Percentiles rank a stretch among this genome's conserved stretches.
phyloP scores from a whole-genome alignment of 1,140 invertebrate species.

The Metaphire vulgaris region DNA sequence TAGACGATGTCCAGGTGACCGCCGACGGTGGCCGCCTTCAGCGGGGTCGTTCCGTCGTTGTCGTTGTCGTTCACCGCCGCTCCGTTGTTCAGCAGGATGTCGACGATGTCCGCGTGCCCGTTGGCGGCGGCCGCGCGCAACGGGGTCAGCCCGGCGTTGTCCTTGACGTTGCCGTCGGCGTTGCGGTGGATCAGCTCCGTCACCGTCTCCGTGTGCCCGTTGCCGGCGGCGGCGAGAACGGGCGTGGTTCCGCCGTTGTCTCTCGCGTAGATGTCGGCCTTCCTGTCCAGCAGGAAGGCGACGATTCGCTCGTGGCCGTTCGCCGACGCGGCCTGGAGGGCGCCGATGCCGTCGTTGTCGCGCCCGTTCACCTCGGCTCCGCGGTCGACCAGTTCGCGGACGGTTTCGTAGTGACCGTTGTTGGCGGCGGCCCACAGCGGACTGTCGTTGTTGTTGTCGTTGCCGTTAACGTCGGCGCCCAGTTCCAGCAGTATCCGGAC shows the following conservation, averaged over 20 bases:
- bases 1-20: conserved; percentile 85
- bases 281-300: conserved; percentile 73
- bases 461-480: neutral
- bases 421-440: neutral
- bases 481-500: neutral
- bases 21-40: conserved; percentile 88
- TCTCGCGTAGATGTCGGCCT: conserved; percentile 76
- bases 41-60: conserved; percentile 86
- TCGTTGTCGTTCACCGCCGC: conserved; percentile 82
- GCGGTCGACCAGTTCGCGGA: conserved; percentile 65
- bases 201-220: neutral
- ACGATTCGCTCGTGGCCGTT: conserved; percentile 64
- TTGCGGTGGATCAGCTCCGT: neutral
- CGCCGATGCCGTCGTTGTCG: conserved; percentile 87
- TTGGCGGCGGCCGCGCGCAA: conserved; percentile 78
- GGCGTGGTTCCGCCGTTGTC: conserved; percentile 72
- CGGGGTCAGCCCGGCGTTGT: conserved; percentile 73
- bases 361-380: conserved; percentile 67
- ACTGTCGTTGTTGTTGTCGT: neutral
- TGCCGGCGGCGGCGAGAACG: conserved; percentile 47
- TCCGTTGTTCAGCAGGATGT: conserved; percentile 58
- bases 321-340: conserved; percentile 72
- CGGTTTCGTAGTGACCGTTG: conserved; percentile 30
- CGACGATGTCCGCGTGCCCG: conserved; percentile 76
- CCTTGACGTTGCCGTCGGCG: conserved; percentile 40